These are phyloP conservation scores for Myathropa florea DNA, from an alignment of 2,888 invertebrate species.

Conservation along the genomic window DNA sequence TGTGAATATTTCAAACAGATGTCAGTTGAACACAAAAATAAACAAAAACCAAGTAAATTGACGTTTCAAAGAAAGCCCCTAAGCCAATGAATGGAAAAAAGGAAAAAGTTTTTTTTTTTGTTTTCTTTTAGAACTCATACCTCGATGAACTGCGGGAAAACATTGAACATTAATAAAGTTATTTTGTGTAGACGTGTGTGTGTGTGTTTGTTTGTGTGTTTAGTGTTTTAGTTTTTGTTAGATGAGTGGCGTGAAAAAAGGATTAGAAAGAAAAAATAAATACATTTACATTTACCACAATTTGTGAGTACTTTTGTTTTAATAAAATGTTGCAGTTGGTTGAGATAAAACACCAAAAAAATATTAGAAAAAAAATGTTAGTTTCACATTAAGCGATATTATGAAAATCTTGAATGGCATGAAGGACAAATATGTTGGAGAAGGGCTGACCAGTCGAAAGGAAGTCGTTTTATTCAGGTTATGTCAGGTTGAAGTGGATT, in stretches of 20 bases:
- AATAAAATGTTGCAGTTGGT: background rate
- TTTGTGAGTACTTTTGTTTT: background rate
- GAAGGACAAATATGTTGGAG: background rate
- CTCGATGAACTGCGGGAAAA: slow-evolving; percentile 43
- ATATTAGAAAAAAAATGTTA: background rate
- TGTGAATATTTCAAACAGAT: background rate
- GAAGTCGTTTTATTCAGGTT: too few relatives aligned
- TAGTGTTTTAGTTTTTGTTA: slow-evolving; percentile 22
- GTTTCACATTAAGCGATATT: background rate
- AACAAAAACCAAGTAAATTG: background rate
- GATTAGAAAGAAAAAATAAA: slow-evolving; percentile 30
- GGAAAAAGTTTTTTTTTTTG: background rate
- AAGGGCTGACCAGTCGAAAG: too few relatives aligned
- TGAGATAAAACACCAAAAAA: background rate
- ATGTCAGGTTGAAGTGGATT: too few relatives aligned
- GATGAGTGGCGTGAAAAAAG: slow-evolving; percentile 6
- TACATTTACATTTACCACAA: slow-evolving; percentile 16
- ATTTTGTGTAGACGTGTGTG: slow-evolving; percentile 18
- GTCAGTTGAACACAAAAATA: background rate
- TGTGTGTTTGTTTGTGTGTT: slow-evolving; percentile 1
- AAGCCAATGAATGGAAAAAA: background rate
- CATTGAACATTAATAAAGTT: slow-evolving; percentile 5
- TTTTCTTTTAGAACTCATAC: slow-evolving; percentile 25
- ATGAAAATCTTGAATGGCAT: background rate
- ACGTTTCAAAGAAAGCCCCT: background rate